Evolutionary conservation across 2,797 vertebrate species (phyloP), one percentile per base, ranked within the genome.

Genomic region (Bradypodion pumilum): DNA sequence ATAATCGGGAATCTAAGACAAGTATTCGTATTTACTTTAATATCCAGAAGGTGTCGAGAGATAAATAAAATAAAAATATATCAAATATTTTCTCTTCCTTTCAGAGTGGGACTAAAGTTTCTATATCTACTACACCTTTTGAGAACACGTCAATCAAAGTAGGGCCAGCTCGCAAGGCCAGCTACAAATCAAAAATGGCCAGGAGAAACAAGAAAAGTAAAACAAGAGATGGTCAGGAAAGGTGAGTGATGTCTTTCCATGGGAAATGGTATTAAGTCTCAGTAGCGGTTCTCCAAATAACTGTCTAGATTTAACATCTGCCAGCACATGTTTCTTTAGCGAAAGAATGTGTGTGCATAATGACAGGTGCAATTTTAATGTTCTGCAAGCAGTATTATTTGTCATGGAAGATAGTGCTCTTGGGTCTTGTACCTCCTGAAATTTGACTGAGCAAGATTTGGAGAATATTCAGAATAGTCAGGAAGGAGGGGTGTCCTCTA

Each of bases 111-210:
- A 96, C 95, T 94, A 99, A 98, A 92, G 98, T 99, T 46, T 98
- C 98, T 74, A 98, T 99, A 94, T 97, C 96, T 2, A 98, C 98
- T 78, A 99, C 98, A 0, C 98, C 98, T 0, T 98, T 99, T 92
- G 98, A 99, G 91, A 99, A 99, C 93, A 99, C 98, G 0, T 98
- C 98, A 78, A 99, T 99, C 93, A 99, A 98, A 93, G 96, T 99
- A 68, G 98, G 98, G 7, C 98, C 98, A 0, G 98, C 98, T 68
- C 95, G 98, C 29, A 99, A 97, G 92, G 96, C 97, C 82, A 96
- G 95, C 92, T 95, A 96, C 92, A 99, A 98, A 91, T 97, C 98
- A 86, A 99, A 98, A 94, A 99, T 99, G 98, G 98, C 98, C 29
- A 95, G 98, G 49, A 97, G 98, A 90, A 98, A 96, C 94, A 99